These are phyloP conservation scores for Xestia ashworthii DNA, from an alignment of 2,888 invertebrate genomes.

Conservation along the genomic window DNA sequence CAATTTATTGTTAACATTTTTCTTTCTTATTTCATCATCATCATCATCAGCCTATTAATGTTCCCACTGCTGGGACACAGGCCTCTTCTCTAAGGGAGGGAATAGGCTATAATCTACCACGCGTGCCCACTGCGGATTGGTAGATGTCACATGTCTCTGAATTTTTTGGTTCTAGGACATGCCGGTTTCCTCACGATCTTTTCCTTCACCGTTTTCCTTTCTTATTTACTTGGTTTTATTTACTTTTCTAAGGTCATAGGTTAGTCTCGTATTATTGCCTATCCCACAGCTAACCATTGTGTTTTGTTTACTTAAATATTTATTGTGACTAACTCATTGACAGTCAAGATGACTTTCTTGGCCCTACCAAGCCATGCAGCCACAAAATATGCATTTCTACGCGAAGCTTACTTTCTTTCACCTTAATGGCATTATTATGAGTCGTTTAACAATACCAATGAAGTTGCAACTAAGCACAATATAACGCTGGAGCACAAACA, in stretches of 20 bases:
- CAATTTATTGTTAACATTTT: neutral
- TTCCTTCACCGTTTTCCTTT: too few relatives aligned
- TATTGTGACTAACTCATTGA: neutral
- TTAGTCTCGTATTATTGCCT: neutral
- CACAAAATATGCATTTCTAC: slow-evolving; percentile 9
- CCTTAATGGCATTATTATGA: slow-evolving; percentile 69
- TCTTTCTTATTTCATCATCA: too few relatives aligned
- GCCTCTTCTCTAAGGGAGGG: too few relatives aligned
- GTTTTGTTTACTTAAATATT: neutral
- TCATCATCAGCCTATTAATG: too few relatives aligned
- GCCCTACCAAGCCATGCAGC: neutral
- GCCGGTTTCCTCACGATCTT: too few relatives aligned
- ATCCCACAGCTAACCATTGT: neutral
- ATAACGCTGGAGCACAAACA: slow-evolving; percentile 11
- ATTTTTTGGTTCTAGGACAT: too few relatives aligned
- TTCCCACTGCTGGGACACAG: too few relatives aligned
- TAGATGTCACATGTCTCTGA: too few relatives aligned
- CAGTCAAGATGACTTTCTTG: neutral
- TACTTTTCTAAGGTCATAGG: slow-evolving; percentile 10
- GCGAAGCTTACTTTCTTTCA: slow-evolving; percentile 68
- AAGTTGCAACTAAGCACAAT: slow-evolving; percentile 11
- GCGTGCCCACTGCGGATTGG: too few relatives aligned
- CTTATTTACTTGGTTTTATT: slow-evolving; percentile 5
- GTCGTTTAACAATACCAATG: slow-evolving; percentile 23
- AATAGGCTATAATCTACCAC: too few relatives aligned